Evolutionary conservation across 2,113 vertebrate genomes (phyloP).

Genomic region (Aspidoscelis tigris): DNA sequence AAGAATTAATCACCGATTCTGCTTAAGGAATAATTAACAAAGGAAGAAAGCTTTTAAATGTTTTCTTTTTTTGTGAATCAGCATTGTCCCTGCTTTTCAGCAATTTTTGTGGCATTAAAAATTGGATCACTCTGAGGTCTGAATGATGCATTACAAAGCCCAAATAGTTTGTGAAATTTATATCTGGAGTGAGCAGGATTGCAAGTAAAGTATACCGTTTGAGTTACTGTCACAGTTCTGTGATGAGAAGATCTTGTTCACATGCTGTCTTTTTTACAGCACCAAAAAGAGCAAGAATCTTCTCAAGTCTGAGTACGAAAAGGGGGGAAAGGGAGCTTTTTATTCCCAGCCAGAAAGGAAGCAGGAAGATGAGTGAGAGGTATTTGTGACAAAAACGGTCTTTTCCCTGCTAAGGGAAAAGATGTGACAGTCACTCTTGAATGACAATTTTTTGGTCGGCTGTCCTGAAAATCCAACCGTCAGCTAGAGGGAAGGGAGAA

Average conservation of each 20-base stretch:
- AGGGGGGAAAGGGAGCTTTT: neutral
- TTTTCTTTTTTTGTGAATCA: neutral
- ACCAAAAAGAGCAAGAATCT: neutral
- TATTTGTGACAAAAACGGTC: too few species aligned
- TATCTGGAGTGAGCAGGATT: neutral
- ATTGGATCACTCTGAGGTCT: neutral
- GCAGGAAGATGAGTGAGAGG: too few species aligned
- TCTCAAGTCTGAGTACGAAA: neutral
- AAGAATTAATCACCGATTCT: conserved; percentile 19
- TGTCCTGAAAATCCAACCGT: too few species aligned
- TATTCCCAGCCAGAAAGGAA: too few species aligned
- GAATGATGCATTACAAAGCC: neutral
- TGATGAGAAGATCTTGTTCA: neutral
- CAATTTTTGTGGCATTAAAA: neutral
- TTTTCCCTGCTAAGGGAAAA: too few species aligned
- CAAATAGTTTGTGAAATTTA: neutral
- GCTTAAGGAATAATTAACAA: neutral
- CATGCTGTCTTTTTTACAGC: neutral
- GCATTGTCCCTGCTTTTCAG: neutral
- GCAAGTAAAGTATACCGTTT: neutral
- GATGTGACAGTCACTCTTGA: too few species aligned
- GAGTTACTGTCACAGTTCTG: too few species aligned
- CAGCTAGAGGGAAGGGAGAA: too few species aligned
- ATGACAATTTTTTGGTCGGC: too few species aligned
- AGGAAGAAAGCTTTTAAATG: neutral